A percentile compares a stretch with the other conserved stretches of the same genome.
Conservation (phyloP, 2,888 invertebrate species). For the Capitulum mitella region DNA sequence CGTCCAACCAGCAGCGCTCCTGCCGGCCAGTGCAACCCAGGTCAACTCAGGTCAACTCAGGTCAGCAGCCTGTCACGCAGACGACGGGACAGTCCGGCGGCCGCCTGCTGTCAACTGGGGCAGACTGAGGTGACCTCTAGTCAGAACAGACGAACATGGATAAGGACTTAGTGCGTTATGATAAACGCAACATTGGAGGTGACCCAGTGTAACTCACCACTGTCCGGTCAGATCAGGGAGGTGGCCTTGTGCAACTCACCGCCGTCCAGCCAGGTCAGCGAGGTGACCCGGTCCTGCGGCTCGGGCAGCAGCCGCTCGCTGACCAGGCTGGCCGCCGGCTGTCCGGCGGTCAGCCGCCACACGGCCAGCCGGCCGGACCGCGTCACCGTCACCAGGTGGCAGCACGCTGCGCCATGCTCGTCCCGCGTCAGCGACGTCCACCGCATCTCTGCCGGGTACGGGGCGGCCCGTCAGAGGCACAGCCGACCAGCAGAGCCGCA, state of each 20-base stretch:
- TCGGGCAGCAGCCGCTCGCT: neutral
- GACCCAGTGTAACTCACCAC: no score
- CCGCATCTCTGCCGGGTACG: neutral
- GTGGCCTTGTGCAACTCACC: neutral
- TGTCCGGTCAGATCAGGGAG: neutral
- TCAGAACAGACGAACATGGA: no score
- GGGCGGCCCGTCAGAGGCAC: no score
- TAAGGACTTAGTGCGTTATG: no score
- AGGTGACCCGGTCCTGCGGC: neutral
- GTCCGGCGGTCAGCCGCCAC: neutral
- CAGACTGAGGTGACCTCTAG: no score
- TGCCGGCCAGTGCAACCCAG: neutral
- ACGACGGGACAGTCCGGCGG: no score
- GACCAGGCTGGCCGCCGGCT: neutral
- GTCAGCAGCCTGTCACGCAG: no score
- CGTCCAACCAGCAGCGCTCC: neutral
- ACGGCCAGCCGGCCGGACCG: neutral
- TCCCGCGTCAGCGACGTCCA: neutral
- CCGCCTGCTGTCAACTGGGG: no score
- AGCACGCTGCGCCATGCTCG: neutral
- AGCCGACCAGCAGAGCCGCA: no score
- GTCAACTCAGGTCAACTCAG: neutral
- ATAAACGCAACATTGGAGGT: no score
- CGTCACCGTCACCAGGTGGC: slow-evolving; percentile 17
- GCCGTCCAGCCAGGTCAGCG: neutral